Conservation (phyloP, 2,797 vertebrate genomes). For the Ceryle rudis region DNA sequence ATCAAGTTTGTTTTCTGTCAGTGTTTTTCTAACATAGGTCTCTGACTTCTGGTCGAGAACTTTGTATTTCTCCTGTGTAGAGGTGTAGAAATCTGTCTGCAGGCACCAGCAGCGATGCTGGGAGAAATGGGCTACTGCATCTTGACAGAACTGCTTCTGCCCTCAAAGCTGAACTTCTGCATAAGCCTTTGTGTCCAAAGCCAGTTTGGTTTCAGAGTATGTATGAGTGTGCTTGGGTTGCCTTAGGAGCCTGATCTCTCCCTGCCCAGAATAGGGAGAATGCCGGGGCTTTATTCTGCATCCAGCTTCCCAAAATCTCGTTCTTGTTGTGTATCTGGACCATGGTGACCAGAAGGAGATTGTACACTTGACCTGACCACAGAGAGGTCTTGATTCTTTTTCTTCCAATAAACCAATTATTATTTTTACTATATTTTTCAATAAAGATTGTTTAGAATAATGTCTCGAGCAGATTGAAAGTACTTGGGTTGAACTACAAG, state of each 20-base stretch:
- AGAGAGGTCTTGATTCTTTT: background rate
- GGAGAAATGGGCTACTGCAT: background rate
- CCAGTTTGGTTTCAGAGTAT: background rate
- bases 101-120: background rate
- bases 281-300: background rate
- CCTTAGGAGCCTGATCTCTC: background rate
- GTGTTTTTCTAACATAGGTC: background rate
- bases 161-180: background rate
- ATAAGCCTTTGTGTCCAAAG: background rate
- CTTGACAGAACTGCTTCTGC: background rate
- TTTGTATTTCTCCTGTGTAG: background rate
- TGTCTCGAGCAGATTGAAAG: background rate
- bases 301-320: background rate
- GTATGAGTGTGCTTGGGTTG: fast-evolving
- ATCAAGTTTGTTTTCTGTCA: background rate
- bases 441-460: background rate
- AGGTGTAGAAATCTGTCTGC: background rate
- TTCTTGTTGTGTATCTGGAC: background rate
- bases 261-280: background rate
- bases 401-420: background rate
- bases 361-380: background rate
- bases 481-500: background rate
- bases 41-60: background rate
- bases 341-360: background rate
- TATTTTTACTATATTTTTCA: background rate